phyloP scores from a whole-genome alignment of 2,888 invertebrate genomes.

The Listrodromus nycthemerus region DNA sequence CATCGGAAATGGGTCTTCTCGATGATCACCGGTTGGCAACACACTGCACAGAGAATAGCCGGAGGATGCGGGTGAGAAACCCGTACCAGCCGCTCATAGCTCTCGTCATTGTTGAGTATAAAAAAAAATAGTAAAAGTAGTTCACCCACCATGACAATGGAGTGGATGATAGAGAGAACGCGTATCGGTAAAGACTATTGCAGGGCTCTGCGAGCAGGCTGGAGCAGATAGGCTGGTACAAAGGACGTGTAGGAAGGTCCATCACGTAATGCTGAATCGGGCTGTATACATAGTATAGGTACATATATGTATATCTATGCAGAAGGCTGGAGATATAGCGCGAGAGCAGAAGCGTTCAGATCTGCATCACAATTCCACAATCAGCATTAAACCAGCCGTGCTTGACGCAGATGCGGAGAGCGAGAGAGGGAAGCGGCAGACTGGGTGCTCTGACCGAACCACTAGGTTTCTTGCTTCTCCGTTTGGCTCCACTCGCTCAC shows the following conservation, averaged over 20 bases:
- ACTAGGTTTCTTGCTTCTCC: constrained; percentile 35
- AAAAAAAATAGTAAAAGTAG: constrained; percentile 13
- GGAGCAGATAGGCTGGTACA: constrained; percentile 36
- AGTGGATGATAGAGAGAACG: constrained; percentile 41
- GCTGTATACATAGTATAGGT: constrained; percentile 20
- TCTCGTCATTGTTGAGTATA: constrained; percentile 49
- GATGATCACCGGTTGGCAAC: constrained; percentile 32
- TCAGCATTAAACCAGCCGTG: constrained; percentile 76
- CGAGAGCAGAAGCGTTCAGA: constrained; percentile 67
- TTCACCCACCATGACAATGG: constrained; percentile 39
- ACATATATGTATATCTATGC: background rate
- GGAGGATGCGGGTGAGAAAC: constrained; percentile 29
- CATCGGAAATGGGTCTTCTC: constrained; percentile 39
- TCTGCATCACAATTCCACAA: constrained; percentile 80
- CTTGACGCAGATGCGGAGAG: constrained; percentile 64
- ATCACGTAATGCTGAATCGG: constrained; percentile 38
- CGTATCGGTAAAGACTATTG: constrained; percentile 49
- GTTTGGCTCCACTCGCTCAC: constrained; percentile 40
- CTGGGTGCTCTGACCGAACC: constrained; percentile 52
- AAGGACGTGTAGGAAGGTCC: constrained; percentile 45
- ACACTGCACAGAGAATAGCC: constrained; percentile 10
- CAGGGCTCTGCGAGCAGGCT: constrained; percentile 38
- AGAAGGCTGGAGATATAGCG: constrained; percentile 42
- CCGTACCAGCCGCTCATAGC: constrained; percentile 43
- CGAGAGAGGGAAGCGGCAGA: constrained; percentile 10